Evolutionary conservation across 2,797 vertebrate species (phyloP).

Genomic region (Alectoris magna): DNA sequence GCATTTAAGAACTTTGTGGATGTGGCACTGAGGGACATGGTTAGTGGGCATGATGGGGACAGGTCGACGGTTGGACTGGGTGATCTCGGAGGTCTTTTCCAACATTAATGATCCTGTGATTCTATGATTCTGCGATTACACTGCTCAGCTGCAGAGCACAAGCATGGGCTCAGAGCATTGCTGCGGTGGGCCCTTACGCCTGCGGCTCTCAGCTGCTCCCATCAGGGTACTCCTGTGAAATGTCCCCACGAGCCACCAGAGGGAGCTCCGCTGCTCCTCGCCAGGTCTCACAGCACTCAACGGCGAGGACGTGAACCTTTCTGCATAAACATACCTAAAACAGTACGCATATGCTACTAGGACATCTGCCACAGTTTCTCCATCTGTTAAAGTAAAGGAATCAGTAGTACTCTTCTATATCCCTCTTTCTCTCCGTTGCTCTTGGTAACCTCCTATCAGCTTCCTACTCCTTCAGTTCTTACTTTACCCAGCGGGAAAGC

Average conservation of each 20-base stretch:
- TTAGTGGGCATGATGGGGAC: too few species aligned
- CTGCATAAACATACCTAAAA: background rate
- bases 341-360: rapidly evolving
- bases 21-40: too few species aligned
- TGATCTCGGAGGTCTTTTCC: too few species aligned
- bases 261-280: background rate
- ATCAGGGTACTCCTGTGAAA: background rate
- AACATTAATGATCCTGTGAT: too few species aligned
- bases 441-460: rapidly evolving
- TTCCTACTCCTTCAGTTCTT: background rate
- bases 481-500: rapidly evolving
- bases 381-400: background rate
- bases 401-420: background rate
- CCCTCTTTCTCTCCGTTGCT: background rate
- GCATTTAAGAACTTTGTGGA: too few species aligned
- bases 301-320: background rate
- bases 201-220: background rate
- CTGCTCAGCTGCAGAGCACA: background rate
- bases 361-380: background rate
- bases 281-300: rapidly evolving
- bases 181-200: too few species aligned
- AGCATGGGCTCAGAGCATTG: background rate
- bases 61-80: too few species aligned
- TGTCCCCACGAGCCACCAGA: background rate
- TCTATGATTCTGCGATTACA: too few species aligned